These are phyloP conservation scores for Taenioides sp. DNA, from an alignment of 2,797 vertebrate genomes.

Conservation along the genomic window DNA sequence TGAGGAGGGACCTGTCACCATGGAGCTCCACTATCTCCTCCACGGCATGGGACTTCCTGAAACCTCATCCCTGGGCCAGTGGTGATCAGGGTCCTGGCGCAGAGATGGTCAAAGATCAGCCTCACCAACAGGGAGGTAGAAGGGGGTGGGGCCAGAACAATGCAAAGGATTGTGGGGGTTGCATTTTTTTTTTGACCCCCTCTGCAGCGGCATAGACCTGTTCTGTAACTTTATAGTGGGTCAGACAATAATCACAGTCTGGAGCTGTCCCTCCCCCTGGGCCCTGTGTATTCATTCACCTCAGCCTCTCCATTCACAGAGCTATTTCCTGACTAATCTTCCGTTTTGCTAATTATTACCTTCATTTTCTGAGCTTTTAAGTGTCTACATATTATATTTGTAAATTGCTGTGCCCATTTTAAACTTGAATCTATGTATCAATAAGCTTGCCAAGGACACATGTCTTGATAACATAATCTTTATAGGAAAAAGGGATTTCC, in stretches of 20 bases:
- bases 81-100: conserved; percentile 62
- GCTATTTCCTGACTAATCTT: conserved; percentile 21
- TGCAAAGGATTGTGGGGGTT: conserved; percentile 70
- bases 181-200: conserved; percentile 10
- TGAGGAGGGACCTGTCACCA: conserved; percentile 82
- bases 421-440: background rate
- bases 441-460: background rate
- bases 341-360: conserved; percentile 15
- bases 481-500: conserved; percentile 11
- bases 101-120: conserved; percentile 51
- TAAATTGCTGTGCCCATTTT: background rate
- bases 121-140: conserved; percentile 10
- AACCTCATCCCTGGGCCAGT: conserved; percentile 71
- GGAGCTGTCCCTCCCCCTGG: conserved; percentile 21
- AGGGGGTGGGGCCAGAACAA: conserved; percentile 64
- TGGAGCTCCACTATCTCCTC: conserved; percentile 63
- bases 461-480: conserved; percentile 3
- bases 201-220: conserved; percentile 31
- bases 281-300: conserved; percentile 18
- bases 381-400: background rate
- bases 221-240: conserved; percentile 57
- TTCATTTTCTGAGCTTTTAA: background rate
- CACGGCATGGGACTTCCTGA: conserved; percentile 78
- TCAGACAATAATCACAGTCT: conserved; percentile 59
- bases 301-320: conserved; percentile 19